A percentile compares a stretch with the other conserved stretches of the same genome.
Evolutionary conservation across 2,797 vertebrate genomes (phyloP).

Genomic region (Brachymystax lenok): DNA sequence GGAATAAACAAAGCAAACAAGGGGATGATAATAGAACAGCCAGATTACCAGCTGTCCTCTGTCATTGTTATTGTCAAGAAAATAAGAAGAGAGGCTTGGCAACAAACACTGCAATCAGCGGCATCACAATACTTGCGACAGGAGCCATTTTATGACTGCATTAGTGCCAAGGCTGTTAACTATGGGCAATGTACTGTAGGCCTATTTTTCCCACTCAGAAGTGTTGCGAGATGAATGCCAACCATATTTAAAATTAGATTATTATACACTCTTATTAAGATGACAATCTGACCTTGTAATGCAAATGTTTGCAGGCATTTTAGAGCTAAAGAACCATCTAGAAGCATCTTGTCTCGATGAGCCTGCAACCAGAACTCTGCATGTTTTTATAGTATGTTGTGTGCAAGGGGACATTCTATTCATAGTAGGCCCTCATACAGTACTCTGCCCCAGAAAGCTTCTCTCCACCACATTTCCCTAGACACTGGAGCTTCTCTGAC

Average conservation of each 20-base stretch:
- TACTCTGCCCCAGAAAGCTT: constrained; percentile 30
- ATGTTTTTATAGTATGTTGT: constrained; percentile 30
- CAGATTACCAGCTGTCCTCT: constrained; percentile 59
- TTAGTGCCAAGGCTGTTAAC: constrained; percentile 48
- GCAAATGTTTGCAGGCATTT: background rate
- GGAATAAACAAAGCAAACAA: constrained; percentile 36
- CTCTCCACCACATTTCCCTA: constrained; percentile 2
- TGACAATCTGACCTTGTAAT: background rate
- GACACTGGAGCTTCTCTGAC: constrained; percentile 24
- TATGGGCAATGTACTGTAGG: constrained; percentile 15
- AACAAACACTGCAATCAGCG: constrained; percentile 49
- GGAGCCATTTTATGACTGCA: constrained; percentile 34
- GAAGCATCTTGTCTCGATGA: background rate
- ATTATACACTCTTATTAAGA: too few relatives aligned
- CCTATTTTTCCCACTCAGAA: constrained; percentile 25
- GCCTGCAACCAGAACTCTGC: background rate
- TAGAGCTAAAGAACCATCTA: background rate
- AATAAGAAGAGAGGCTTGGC: constrained; percentile 42
- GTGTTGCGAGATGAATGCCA: constrained; percentile 8
- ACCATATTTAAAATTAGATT: constrained; percentile 22
- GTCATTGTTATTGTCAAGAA: constrained; percentile 44
- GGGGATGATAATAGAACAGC: constrained; percentile 32
- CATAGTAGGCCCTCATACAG: constrained; percentile 33
- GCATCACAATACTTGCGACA: constrained; percentile 46
- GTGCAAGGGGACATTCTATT: constrained; percentile 39